A percentile compares a stretch with the other conserved stretches of the same genome.
phyloP scores from a whole-genome alignment of 1,140 invertebrate species.

The Panulirus ornatus region DNA sequence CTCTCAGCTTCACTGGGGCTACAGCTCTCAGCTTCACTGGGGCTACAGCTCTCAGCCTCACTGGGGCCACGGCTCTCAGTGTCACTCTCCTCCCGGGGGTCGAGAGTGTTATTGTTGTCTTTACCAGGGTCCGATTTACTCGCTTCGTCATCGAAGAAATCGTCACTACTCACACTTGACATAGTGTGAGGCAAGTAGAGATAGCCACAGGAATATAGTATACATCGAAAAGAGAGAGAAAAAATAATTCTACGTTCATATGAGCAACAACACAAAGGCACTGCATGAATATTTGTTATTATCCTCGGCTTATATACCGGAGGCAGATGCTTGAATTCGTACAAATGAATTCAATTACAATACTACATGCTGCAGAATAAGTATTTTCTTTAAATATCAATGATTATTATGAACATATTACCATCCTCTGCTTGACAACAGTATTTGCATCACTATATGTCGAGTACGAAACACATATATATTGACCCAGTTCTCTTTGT shows the following conservation, averaged over 20 bases:
- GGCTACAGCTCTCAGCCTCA: neutral
- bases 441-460: neutral
- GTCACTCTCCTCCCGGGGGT: neutral
- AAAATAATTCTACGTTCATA: no score
- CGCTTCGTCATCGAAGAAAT: slow-evolving; percentile 9
- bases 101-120: neutral
- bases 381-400: neutral
- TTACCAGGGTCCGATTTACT: neutral
- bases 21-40: no score
- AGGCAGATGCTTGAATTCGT: no score
- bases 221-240: no score
- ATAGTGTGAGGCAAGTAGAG: neutral
- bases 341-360: neutral
- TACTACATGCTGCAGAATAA: neutral
- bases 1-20: no score
- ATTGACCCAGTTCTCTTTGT: neutral
- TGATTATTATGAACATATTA: neutral
- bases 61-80: neutral
- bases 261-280: neutral
- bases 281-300: neutral
- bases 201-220: neutral
- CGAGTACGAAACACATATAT: neutral
- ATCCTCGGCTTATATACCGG: neutral
- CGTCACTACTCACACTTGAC: slow-evolving; percentile 12
- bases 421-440: neutral